Base-by-base conservation (phyloP, 30 jellyfish, hydroid and myxozoan genomes). In the Aurelia aurita region DNA sequence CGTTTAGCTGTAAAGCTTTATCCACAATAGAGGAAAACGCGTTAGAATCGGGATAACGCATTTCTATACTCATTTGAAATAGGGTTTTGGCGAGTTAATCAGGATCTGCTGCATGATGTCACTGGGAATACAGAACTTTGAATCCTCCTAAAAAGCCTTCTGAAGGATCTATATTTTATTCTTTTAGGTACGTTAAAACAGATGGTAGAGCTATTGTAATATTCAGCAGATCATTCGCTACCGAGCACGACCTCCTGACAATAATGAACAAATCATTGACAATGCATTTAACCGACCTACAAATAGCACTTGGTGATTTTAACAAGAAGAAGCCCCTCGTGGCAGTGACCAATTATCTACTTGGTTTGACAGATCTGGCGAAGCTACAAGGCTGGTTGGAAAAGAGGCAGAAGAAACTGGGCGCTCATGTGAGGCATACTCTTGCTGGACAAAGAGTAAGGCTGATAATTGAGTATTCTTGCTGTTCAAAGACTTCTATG, bases 251-350 rank as follows among this genome's bases (percentile, higher is more conserved):
- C 26, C 84, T 81, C 12, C 70, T 81, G 29, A 31, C 39, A 20
- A 34, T 53, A 35, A 6, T 81, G 66, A 81, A 81, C 77, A 31
- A 43, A 29, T 81, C 91, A 1, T 22, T 21, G 11, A 84, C 79
- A 13, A 67, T 55, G 78, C 91, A 58, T 55, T 26, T 81, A 39
- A 46, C 91, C 14, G 80, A 72, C 45, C 79, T 65, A 53, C 78
- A 81, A 66, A 85, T 81, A 9, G 91, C 91, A 26, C 34, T 81
- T 25, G 91, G 91, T 9, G 54, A 81, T 47, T 44, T 66, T 44
- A 79, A 81, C 58, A 54, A 7, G 61, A 29, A 53, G 57, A 81
- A 67, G 49, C 85, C 84, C 0, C 45, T 81, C 18, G 85, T 81
- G 7, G 91, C 85, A 5, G 85, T 81, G 49, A 39, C 91, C 12